Percentiles rank a stretch among this genome's conserved stretches.
Conservation (phyloP, 2,113 vertebrate genomes). For the Poeciliopsis turrubarensis region DNA sequence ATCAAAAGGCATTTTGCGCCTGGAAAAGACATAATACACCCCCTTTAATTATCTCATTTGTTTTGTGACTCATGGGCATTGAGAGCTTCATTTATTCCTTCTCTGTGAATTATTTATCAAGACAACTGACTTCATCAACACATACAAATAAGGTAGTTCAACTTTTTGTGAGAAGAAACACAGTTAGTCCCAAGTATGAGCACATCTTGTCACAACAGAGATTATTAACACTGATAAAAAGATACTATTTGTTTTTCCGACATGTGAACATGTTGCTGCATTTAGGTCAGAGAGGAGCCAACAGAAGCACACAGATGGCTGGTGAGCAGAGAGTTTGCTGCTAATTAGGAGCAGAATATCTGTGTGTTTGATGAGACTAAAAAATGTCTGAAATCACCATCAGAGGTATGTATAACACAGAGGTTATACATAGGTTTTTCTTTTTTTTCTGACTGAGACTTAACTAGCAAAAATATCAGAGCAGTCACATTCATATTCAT, state of each 20-base stretch:
- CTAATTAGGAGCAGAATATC: neutral
- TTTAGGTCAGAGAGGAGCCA: neutral
- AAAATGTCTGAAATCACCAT: neutral
- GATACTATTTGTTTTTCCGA: neutral
- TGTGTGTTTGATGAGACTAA: neutral
- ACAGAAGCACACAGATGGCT: conserved; percentile 1
- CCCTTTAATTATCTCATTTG: too few relatives aligned
- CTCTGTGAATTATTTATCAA: neutral
- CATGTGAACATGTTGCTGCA: neutral
- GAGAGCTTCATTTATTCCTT: neutral
- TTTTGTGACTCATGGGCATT: neutral
- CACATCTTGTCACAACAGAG: too few relatives aligned
- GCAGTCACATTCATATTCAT: neutral
- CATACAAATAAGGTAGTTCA: neutral
- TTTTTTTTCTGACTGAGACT: neutral
- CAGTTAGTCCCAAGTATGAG: too few relatives aligned
- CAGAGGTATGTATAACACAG: neutral
- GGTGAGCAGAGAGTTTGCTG: neutral
- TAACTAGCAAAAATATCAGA: neutral
- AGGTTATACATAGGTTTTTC: neutral
- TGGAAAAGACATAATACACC: too few relatives aligned
- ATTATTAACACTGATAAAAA: neutral
- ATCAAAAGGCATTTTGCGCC: too few relatives aligned
- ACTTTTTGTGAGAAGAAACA: too few relatives aligned
- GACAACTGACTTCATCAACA: neutral